phyloP scores from a whole-genome alignment of 2,888 invertebrate genomes.

The Yponomeuta cagnagella region DNA sequence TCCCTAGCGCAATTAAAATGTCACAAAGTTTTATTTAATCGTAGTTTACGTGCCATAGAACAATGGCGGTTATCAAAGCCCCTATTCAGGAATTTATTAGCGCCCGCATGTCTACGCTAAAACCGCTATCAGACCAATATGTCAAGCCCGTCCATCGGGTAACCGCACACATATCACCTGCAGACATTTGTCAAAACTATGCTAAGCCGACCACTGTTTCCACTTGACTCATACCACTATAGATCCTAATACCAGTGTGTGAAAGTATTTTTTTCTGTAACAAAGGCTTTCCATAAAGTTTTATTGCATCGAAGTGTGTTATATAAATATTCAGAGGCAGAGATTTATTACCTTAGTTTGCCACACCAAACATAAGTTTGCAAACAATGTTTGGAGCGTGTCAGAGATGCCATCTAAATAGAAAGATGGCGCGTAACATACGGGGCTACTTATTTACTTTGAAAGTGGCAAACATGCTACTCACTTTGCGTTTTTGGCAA shows the following conservation, averaged over 20 bases:
- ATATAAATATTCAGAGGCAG: background rate
- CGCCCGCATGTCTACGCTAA: slow-evolving; percentile 43
- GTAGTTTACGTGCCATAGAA: slow-evolving; percentile 17
- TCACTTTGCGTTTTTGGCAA: background rate
- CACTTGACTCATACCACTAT: background rate
- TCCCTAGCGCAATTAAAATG: background rate
- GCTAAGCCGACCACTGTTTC: slow-evolving; percentile 32
- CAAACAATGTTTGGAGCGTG: background rate
- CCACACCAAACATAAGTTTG: background rate
- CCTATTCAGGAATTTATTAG: slow-evolving; percentile 8
- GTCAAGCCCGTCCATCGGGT: slow-evolving; percentile 66
- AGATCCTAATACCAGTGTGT: background rate
- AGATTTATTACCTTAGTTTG: background rate
- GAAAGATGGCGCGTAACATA: background rate
- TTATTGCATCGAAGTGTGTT: background rate
- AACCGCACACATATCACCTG: slow-evolving; percentile 66
- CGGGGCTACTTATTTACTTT: background rate
- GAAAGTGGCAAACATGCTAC: background rate
- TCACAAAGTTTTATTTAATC: background rate
- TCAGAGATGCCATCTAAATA: background rate
- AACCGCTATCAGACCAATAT: slow-evolving; percentile 67
- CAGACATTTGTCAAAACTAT: slow-evolving; percentile 72
- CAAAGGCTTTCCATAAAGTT: background rate
- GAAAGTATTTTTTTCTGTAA: background rate
- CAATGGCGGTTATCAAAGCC: slow-evolving; percentile 5